Percentiles rank a stretch among this genome's conserved stretches.
These are phyloP conservation scores for Lagorchestes hirsutus DNA, from an alignment of 2,797 vertebrate species.

Conservation along the genomic window DNA sequence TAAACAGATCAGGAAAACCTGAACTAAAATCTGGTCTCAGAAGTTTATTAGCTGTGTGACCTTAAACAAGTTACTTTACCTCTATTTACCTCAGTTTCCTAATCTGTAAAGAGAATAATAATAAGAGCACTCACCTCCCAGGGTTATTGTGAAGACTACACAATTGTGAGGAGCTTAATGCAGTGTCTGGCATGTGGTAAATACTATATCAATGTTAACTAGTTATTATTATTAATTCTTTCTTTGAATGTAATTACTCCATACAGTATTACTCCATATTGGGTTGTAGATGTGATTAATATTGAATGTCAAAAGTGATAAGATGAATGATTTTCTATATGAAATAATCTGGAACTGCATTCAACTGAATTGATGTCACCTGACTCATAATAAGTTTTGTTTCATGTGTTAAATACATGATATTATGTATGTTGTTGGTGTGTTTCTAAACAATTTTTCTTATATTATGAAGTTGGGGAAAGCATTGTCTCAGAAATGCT, in stretches of 20 bases:
- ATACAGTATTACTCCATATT: background rate
- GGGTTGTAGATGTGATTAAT: background rate
- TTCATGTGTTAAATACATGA: background rate
- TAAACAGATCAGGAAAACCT: no score
- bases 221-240: background rate
- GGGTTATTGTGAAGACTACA: background rate
- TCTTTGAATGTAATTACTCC: background rate
- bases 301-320: background rate
- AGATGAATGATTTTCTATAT: background rate
- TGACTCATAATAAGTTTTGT: background rate
- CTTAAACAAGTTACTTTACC: no score
- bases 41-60: no score
- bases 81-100: no score
- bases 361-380: background rate
- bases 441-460: background rate
- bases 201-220: background rate
- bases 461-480: background rate
- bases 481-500: background rate
- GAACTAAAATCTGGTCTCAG: no score
- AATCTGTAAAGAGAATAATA: no score
- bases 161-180: background rate
- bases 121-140: background rate
- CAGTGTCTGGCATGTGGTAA: background rate
- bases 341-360: background rate
- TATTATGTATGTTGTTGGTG: background rate